Evolutionary conservation across 2,888 invertebrate genomes (phyloP), one percentile per base, ranked within the genome.

Genomic region (Lymantria monacha): DNA sequence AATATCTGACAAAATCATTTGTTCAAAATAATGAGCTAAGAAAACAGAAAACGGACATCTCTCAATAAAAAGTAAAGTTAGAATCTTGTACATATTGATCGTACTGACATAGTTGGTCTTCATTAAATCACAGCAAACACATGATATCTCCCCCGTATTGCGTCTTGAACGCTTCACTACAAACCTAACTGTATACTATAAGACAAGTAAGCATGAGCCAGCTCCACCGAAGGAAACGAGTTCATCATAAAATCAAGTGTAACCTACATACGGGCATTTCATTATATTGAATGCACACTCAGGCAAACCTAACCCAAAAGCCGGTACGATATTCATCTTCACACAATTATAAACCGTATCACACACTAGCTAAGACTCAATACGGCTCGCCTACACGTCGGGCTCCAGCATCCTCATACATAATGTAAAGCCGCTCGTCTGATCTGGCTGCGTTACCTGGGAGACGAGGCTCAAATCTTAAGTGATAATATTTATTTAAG

Each of bases 401-500:
- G 43, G 59, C 49, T 33, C 43, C 53, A 48, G 38, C 46, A 48
- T 43, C 22, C 68, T 79, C 76, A 80, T 80, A 66, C 79, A 80
- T 80, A 70, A 80, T 80, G 79, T 61, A 80, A 52, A 47, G 46
- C 44, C 44, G 66, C 69, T 70, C 61, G 74, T 61, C 63, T 51
- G 66, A 66, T 65, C 66, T 7, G 60, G 53, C 48, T 60, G 54
- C 65, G 48, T 62, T 44, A 14, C 42, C 43, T 48, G 57, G 30
- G 56, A 66, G 69, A 72, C 67, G 72, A 66, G 70, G 57, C 72
- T 73, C 69, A 71, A 73, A 74, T 73, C 72, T 76, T 71, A 70
- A 76, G 74, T 68, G 71, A 70, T 62, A 74, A 76, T 79, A 76
- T 77, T 79, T 79, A 80, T 80, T 78, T 73, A 74, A 77, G 76